phyloP scores from a whole-genome alignment of 2,888 invertebrate genomes.

The Erebia aethiops region DNA sequence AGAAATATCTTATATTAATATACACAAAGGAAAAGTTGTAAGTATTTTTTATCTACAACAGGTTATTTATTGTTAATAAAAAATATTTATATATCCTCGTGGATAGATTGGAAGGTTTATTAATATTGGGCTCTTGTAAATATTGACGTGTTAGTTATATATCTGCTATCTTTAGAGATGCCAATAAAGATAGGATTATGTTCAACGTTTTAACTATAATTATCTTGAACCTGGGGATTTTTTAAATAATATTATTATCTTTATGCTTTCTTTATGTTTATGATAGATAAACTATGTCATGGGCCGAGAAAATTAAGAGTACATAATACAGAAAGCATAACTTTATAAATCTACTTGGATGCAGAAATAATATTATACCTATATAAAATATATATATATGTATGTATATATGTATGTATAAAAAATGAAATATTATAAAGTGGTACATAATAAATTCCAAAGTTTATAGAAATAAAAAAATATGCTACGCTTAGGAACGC shows the following conservation, averaged over 20 bases:
- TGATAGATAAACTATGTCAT: neutral
- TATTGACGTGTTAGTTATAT: constrained; percentile 2
- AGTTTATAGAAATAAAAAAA: too few species aligned
- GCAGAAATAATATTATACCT: neutral
- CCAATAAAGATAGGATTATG: constrained; percentile 25
- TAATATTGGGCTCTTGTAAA: constrained; percentile 9
- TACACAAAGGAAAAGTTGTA: constrained; percentile 6
- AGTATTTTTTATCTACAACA: neutral
- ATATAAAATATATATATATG: neutral
- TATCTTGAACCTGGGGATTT: constrained; percentile 1
- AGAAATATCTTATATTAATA: neutral
- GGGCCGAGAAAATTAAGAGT: neutral
- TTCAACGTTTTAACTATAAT: constrained; percentile 12
- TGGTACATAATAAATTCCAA: too few species aligned
- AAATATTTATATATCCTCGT: constrained; percentile 20
- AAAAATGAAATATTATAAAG: too few species aligned
- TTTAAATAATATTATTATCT: neutral
- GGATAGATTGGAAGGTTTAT: constrained; percentile 24
- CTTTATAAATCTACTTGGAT: neutral
- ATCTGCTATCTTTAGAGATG: constrained; percentile 9
- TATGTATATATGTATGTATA: too few species aligned
- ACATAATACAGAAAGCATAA: neutral
- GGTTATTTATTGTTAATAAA: constrained; percentile 12
- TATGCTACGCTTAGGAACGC: too few species aligned
- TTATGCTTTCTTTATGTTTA: neutral